Evolutionary conservation across 1,140 invertebrate species (phyloP).

Genomic region (Bombus waltoni): DNA sequence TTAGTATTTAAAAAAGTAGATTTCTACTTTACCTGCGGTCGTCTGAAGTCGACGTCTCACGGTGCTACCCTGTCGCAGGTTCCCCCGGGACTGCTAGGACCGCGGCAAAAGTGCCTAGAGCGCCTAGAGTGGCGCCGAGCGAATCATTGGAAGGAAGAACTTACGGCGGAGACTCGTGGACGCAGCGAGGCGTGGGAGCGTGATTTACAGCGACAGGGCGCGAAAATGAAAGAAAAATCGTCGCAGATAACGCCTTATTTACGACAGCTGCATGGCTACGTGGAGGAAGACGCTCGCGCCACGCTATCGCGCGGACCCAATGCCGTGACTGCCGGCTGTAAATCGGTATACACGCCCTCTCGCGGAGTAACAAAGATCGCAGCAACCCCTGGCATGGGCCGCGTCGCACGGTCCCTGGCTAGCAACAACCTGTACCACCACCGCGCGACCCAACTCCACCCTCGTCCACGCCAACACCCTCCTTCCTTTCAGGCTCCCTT

Average conservation of each 20-base stretch:
- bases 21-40: too few relatives aligned
- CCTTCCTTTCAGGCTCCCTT: background rate
- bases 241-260: constrained; percentile 39
- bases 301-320: constrained; percentile 17
- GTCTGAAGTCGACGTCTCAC: too few relatives aligned
- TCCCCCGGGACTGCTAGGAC: too few relatives aligned
- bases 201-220: constrained; percentile 20
- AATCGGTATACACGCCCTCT: constrained; percentile 67
- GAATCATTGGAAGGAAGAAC: background rate
- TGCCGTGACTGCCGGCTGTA: constrained; percentile 69
- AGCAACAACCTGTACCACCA: background rate
- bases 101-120: background rate
- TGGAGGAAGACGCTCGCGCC: constrained; percentile 22
- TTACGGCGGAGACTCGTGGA: background rate
- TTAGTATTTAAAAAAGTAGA: too few relatives aligned
- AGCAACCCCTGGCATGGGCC: constrained; percentile 30
- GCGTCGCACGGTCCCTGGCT: constrained; percentile 1
- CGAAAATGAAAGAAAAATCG: constrained; percentile 45
- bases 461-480: constrained; percentile 19
- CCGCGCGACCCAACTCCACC: background rate
- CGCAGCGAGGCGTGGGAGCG: background rate
- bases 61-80: too few relatives aligned
- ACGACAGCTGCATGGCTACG: background rate
- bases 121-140: too few relatives aligned
- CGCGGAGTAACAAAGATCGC: constrained; percentile 52